These are phyloP conservation scores for Puffinus mauretanicus DNA, from an alignment of 2,113 vertebrate genomes.

Conservation along the genomic window DNA sequence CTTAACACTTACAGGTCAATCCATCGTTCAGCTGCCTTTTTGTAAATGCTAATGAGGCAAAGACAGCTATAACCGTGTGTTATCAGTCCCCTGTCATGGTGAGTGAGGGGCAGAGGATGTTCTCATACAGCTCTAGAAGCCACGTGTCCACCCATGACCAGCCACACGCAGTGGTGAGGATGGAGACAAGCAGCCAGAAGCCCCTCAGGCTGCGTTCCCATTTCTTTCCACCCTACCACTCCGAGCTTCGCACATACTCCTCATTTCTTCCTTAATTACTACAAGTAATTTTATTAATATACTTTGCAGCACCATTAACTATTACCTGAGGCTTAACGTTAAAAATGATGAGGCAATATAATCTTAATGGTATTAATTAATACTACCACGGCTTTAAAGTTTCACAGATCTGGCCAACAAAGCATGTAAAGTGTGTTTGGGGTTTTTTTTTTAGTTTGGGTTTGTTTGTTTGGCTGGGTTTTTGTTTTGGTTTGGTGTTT, in stretches of 20 bases:
- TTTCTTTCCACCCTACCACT: slow-evolving; percentile 33
- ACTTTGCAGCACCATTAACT: slow-evolving; percentile 76
- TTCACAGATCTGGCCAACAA: background rate
- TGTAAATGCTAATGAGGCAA: background rate
- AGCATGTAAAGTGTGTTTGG: background rate
- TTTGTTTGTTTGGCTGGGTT: background rate
- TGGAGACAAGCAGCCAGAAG: background rate
- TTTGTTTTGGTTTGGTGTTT: too few species aligned
- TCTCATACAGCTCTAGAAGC: background rate
- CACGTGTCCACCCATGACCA: background rate
- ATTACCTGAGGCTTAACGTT: slow-evolving; percentile 73
- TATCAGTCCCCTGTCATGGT: background rate
- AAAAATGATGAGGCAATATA: slow-evolving; percentile 71
- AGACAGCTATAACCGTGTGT: background rate
- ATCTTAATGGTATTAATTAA: slow-evolving; percentile 71
- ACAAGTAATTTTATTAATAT: slow-evolving; percentile 77
- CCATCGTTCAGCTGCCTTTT: background rate
- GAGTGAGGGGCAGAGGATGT: background rate
- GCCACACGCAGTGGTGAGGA: background rate
- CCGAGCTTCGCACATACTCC: slow-evolving; percentile 27
- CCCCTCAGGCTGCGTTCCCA: background rate
- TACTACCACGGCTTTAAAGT: slow-evolving; percentile 18
- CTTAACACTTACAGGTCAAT: background rate
- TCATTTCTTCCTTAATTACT: slow-evolving; percentile 71
- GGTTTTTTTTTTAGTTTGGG: background rate